Evolutionary conservation across 2,797 vertebrate genomes (phyloP).

Genomic region (Pantherophis vulpinus): DNA sequence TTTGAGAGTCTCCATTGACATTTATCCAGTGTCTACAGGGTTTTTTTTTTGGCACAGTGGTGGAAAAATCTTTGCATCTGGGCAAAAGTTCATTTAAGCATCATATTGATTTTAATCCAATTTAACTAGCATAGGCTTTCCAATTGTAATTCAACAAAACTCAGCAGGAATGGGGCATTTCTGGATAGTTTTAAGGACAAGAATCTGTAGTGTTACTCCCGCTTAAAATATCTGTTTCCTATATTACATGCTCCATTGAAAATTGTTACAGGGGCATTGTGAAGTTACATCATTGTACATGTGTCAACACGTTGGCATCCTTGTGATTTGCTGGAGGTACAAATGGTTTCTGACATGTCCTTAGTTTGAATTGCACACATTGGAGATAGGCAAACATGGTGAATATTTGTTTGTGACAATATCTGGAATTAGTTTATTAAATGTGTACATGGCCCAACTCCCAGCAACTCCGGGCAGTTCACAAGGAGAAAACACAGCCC

Average conservation of each 20-base stretch:
- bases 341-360: not conserved
- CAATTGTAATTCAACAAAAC: not conserved
- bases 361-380: not conserved
- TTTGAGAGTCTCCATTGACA: not conserved
- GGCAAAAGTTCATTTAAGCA: not conserved
- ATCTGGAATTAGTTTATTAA: not conserved
- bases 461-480: not conserved
- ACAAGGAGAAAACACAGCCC: not conserved
- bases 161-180: not conserved
- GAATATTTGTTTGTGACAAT: not conserved
- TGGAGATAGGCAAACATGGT: not conserved
- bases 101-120: not conserved
- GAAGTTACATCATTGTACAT: not conserved
- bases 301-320: not conserved
- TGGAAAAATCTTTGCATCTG: not conserved
- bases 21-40: not conserved
- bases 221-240: not conserved
- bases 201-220: not conserved
- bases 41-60: not conserved
- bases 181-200: not conserved
- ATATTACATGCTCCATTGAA: not conserved
- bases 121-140: not conserved
- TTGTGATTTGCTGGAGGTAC: not conserved
- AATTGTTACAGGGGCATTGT: not conserved
- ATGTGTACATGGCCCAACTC: not conserved